Evolutionary conservation across 1,140 invertebrate species (phyloP).

Genomic region (Lucilia sericata): DNA sequence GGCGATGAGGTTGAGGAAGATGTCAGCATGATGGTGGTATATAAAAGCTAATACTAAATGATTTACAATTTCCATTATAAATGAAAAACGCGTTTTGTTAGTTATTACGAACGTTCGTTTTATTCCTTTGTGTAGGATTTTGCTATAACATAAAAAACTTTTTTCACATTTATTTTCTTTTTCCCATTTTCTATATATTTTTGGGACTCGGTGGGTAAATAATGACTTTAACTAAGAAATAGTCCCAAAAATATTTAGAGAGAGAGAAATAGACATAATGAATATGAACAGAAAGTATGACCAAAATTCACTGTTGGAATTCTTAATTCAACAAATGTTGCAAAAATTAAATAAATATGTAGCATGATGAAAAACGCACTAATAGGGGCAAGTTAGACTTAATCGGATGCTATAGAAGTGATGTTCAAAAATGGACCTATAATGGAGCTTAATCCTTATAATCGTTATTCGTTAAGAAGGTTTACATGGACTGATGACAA

Average conservation of each 20-base stretch:
- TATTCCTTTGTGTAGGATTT: background rate
- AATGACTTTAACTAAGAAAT: background rate
- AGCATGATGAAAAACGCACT: too few relatives aligned
- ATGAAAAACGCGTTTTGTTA: constrained; percentile 31
- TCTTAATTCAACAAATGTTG: background rate
- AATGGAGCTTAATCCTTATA: too few relatives aligned
- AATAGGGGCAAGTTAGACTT: too few relatives aligned
- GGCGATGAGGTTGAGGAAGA: background rate
- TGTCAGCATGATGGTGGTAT: background rate
- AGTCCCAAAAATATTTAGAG: background rate
- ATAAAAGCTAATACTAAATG: constrained; percentile 36
- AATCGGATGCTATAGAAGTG: too few relatives aligned
- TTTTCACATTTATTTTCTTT: background rate
- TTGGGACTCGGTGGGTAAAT: background rate
- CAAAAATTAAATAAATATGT: too few relatives aligned
- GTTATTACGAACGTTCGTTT: background rate
- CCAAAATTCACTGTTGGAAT: background rate
- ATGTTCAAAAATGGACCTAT: too few relatives aligned
- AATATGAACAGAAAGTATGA: background rate
- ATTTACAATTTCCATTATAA: constrained; percentile 39
- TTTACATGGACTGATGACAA: too few relatives aligned
- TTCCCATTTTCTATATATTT: background rate
- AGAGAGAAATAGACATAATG: background rate
- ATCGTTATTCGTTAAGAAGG: too few relatives aligned
- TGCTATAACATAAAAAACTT: too few relatives aligned